Conservation (phyloP, 2,797 vertebrate genomes). For the Meriones psammophilus region DNA sequence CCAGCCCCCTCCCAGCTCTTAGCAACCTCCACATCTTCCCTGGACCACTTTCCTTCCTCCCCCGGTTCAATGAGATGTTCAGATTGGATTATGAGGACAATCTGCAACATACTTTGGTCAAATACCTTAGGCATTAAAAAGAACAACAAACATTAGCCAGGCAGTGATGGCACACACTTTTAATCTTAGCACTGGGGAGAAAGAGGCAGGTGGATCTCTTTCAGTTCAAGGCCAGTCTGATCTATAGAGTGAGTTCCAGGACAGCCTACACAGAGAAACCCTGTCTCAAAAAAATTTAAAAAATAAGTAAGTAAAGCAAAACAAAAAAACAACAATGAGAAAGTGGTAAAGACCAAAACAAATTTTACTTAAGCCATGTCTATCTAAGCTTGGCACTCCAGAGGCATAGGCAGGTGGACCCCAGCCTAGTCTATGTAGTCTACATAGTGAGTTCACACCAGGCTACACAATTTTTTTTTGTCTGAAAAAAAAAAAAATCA, state of each 20-base stretch:
- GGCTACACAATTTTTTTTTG: background rate
- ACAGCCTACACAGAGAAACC: background rate
- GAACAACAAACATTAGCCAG: background rate
- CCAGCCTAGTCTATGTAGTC: background rate
- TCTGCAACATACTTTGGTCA: background rate
- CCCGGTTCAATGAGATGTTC: background rate
- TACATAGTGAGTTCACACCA: background rate
- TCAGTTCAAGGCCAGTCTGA: background rate
- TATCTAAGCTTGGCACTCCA: background rate
- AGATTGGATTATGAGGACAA: background rate
- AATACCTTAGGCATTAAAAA: background rate
- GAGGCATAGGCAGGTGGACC: background rate
- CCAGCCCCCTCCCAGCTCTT: background rate
- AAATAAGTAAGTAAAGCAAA: too few species aligned
- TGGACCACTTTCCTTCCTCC: background rate
- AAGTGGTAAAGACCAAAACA: background rate
- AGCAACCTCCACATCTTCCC: background rate
- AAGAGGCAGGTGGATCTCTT: background rate
- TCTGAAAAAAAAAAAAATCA: background rate
- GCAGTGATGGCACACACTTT: background rate
- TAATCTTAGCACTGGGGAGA: background rate
- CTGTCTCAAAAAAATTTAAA: background rate
- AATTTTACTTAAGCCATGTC: background rate
- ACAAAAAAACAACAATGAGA: background rate
- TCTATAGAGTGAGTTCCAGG: background rate